Evolutionary conservation across 2,797 vertebrate species (phyloP).

Genomic region (Lacerta bilineata): DNA sequence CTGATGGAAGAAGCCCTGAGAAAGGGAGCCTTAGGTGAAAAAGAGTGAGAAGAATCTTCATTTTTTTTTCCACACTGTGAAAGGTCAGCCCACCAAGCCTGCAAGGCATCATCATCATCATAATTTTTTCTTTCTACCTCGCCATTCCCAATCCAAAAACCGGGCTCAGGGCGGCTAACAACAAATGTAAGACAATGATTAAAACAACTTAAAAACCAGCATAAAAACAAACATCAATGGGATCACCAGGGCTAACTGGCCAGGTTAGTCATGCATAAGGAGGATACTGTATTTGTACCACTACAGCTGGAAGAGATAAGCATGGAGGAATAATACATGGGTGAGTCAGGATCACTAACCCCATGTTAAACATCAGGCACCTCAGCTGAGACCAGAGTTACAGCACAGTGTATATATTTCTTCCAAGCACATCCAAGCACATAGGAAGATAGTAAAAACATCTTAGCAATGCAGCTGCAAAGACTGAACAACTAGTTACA

Average conservation of each 20-base stretch:
- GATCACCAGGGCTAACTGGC: too few species aligned
- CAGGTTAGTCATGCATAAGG: not conserved
- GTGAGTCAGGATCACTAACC: constrained; percentile 3
- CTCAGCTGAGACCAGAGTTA: constrained; percentile 9
- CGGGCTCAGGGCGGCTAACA: too few species aligned
- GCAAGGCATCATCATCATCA: not conserved
- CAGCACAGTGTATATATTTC: constrained; percentile 1
- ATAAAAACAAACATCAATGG: too few species aligned
- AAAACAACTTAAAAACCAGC: too few species aligned
- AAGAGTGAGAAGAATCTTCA: not conserved
- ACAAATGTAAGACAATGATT: too few species aligned
- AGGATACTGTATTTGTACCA: not conserved
- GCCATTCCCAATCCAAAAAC: too few species aligned
- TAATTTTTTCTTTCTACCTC: too few species aligned
- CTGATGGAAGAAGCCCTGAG: not conserved
- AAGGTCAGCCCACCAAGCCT: not conserved
- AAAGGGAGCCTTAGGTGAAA: not conserved
- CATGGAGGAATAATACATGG: not conserved
- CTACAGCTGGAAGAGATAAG: not conserved
- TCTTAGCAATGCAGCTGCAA: not conserved
- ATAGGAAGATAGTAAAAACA: not conserved
- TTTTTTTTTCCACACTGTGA: not conserved
- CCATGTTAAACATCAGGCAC: constrained; percentile 4
- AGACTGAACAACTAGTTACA: not conserved
- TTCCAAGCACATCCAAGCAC: not conserved